Base-by-base conservation (phyloP, 2,113 vertebrate genomes). In the Micronisus gabar region DNA sequence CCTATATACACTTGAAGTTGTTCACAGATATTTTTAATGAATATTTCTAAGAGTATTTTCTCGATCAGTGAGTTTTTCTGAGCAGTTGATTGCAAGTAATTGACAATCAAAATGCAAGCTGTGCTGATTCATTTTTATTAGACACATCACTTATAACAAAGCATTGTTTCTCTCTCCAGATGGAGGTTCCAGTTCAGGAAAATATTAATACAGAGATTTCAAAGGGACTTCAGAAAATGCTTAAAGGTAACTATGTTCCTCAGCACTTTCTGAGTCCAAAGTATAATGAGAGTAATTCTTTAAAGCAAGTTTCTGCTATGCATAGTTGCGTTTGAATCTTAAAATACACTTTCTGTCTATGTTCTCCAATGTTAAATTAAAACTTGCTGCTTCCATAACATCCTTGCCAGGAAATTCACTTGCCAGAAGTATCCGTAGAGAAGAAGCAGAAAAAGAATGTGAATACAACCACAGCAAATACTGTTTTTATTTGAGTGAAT, bases 21-120 rank as follows among this genome's bases (percentile, higher is more conserved):
- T 56, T 95, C 71, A 67, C 50, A 92, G 47, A 66, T 86, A 88
- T 86, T 86, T 89, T 86, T 62, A 83, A 73, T 92, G 6, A 50
- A 27, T 90, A 81, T 90, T 94, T 94, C 43, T 48, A 62, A 74
- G 36, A 41, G 10, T 76, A 40, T 91, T 91, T 93, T 41, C 83
- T 76, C 81, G 47, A 93, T 86, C 65, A 27, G 11, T 1, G 2
- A 74, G 30, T 84, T 97, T 92, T 95, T 75, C 80, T 81, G 68
- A 90, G 83, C 71, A 52, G 75, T 84, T 91, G 71, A 93, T 91
- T 95, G 72, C 63, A 88, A 71, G 68, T 83, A 93, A 92, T 91
- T 93, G 75, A 66, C 86, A 95, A 95, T 95, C 88, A 94, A 95
- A 96, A 95, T 91, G 82, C 88, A 92, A 91, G 72, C 92, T 95